Evolutionary conservation across 2,113 vertebrate species (phyloP).

Genomic region (Nycticorax nycticorax): DNA sequence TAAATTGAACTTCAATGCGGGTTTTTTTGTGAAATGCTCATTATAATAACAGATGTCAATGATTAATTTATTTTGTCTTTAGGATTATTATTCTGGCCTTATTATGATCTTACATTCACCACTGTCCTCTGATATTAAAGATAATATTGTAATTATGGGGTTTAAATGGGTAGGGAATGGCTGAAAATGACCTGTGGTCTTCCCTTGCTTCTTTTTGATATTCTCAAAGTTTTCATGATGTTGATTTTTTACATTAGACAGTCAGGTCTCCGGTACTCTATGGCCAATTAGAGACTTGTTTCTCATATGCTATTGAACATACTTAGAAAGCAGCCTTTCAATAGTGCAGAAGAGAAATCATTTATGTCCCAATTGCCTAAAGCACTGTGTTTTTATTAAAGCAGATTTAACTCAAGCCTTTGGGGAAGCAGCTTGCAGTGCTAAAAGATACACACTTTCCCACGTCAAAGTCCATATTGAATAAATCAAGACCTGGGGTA

Average conservation of each 20-base stretch:
- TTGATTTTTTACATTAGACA: conserved; percentile 36
- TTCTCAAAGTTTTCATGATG: conserved; percentile 27
- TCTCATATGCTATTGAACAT: conserved; percentile 8
- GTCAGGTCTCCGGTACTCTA: neutral
- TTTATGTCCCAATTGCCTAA: conserved; percentile 36
- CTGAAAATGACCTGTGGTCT: conserved; percentile 38
- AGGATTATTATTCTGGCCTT: conserved; percentile 11
- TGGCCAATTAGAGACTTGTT: conserved; percentile 38
- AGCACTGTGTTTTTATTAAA: conserved; percentile 52
- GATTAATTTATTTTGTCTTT: conserved; percentile 45
- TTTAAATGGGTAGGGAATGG: conserved; percentile 9
- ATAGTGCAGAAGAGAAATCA: conserved; percentile 26
- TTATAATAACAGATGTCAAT: conserved; percentile 1
- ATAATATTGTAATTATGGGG: neutral
- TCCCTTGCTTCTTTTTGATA: conserved; percentile 35
- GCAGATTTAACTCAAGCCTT: conserved; percentile 15
- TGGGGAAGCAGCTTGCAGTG: neutral
- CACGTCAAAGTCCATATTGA: neutral
- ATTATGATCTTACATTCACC: neutral
- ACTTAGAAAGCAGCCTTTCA: conserved; percentile 22
- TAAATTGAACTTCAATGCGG: conserved; percentile 29
- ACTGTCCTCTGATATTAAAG: neutral
- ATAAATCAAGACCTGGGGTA: neutral
- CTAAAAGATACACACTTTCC: neutral
- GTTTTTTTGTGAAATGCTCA: neutral